Conservation (phyloP, 2,113 vertebrate species). For the Albula glossodonta region DNA sequence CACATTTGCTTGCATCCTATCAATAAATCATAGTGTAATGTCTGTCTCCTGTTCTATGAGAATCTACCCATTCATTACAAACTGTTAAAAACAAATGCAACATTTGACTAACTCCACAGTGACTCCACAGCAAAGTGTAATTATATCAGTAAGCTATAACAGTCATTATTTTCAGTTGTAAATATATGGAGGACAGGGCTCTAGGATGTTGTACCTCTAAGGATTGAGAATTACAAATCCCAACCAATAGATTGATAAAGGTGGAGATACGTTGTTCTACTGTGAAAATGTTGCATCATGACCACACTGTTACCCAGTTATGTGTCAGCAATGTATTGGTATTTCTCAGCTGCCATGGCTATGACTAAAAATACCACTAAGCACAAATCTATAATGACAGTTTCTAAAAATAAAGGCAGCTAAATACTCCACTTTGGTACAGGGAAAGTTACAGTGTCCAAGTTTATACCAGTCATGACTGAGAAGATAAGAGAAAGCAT, state of each 20-base stretch:
- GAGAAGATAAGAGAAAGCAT: slow-evolving; percentile 61
- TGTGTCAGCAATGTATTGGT: not conserved
- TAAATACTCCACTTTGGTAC: not conserved
- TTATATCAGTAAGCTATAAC: not conserved
- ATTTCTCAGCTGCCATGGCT: not conserved
- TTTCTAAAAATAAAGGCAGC: not conserved
- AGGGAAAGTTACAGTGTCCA: not conserved
- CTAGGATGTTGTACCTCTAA: not conserved
- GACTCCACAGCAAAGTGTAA: not conserved
- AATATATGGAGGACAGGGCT: not conserved
- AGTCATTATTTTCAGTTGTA: not conserved
- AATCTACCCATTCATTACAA: too few relatives aligned
- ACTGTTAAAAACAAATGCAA: not conserved
- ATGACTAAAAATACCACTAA: not conserved
- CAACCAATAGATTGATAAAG: not conserved
- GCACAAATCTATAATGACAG: not conserved
- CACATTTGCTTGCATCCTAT: not conserved
- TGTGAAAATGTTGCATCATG: not conserved
- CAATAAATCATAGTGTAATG: too few relatives aligned
- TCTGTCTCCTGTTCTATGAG: too few relatives aligned
- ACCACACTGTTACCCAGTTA: not conserved
- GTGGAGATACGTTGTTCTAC: not conserved
- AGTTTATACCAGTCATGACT: not conserved
- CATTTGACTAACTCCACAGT: not conserved
- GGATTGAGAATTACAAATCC: too few relatives aligned